Conservation (phyloP, 2,888 invertebrate species). For the Entomobrya proxima region DNA sequence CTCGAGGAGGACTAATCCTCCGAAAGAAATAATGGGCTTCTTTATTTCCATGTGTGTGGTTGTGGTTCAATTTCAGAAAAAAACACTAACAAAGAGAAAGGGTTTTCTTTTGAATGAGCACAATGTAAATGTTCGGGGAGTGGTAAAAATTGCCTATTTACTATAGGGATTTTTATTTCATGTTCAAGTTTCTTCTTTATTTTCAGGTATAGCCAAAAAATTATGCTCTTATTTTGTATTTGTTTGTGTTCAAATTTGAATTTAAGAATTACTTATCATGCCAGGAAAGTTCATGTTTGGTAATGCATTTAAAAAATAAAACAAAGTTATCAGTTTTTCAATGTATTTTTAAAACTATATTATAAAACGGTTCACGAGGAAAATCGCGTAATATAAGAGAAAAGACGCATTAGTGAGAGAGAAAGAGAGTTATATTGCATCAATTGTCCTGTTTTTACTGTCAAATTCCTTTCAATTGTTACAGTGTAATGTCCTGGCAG, state of each 20-base stretch:
- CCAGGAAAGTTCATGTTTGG: too few relatives aligned
- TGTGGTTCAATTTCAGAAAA: background rate
- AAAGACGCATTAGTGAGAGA: conserved; percentile 16
- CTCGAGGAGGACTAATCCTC: conserved; percentile 73
- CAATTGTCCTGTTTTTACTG: conserved; percentile 51
- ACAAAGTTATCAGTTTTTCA: background rate
- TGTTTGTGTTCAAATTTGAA: too few relatives aligned
- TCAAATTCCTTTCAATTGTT: conserved; percentile 44
- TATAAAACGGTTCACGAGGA: background rate
- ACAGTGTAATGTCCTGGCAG: background rate
- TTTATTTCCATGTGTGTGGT: conserved; percentile 45
- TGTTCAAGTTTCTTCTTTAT: too few relatives aligned
- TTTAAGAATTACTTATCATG: too few relatives aligned
- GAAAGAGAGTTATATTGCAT: conserved; percentile 38
- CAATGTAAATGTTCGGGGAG: background rate
- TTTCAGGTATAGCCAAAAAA: too few relatives aligned
- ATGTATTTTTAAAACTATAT: background rate
- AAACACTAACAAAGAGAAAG: background rate
- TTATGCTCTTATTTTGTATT: too few relatives aligned
- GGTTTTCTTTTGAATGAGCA: background rate
- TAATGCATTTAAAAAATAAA: too few relatives aligned
- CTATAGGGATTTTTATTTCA: too few relatives aligned
- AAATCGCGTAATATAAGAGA: background rate
- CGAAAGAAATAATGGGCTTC: conserved; percentile 72
- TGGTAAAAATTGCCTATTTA: too few relatives aligned